phyloP scores from a whole-genome alignment of 2,888 invertebrate genomes.

The Drosophila picticornis region DNA sequence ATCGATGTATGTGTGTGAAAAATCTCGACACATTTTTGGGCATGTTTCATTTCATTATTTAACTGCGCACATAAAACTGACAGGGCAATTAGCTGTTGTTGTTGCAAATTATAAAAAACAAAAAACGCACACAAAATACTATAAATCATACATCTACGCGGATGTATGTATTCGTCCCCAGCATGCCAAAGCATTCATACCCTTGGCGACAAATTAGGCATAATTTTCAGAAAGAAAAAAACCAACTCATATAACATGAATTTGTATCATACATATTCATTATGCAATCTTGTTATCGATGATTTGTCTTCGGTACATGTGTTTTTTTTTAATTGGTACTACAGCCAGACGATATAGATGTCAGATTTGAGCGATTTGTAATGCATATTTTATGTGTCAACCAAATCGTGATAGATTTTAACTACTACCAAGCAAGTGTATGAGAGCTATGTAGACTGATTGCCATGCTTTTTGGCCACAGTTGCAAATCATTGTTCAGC shows the following conservation, averaged over 20 bases:
- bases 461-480: conserved; percentile 31
- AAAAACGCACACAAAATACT: conserved; percentile 4
- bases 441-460: conserved; percentile 18
- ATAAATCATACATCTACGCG: conserved; percentile 9
- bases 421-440: conserved; percentile 30
- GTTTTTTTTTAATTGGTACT: neutral
- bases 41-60: conserved; percentile 52
- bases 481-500: conserved; percentile 43
- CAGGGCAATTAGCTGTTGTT: conserved; percentile 46
- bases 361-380: conserved; percentile 7
- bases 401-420: conserved; percentile 27
- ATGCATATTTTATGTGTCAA: conserved; percentile 31
- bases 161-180: neutral
- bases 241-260: neutral
- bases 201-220: conserved; percentile 16
- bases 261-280: conserved; percentile 2
- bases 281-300: conserved; percentile 7
- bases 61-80: conserved; percentile 54
- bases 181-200: conserved; percentile 15
- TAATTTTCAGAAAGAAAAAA: conserved; percentile 3
- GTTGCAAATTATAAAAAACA: conserved; percentile 20
- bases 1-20: conserved; percentile 28
- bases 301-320: neutral
- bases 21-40: conserved; percentile 46
- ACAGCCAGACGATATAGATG: conserved; percentile 1